Evolutionary conservation across 2,888 invertebrate species (phyloP).

Genomic region (Agrotis clavis): DNA sequence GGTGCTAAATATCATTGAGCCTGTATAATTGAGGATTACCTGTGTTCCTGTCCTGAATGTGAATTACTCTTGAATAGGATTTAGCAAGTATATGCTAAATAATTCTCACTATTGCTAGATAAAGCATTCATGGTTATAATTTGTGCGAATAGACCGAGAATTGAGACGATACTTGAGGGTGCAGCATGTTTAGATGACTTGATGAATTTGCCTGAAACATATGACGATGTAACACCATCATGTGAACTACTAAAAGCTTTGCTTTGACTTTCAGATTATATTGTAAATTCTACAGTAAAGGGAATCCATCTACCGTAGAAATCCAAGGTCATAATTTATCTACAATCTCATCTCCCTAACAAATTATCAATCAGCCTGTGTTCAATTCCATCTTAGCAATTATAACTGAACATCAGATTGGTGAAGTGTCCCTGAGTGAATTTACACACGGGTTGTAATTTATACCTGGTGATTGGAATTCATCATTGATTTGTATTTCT

Average conservation of each 20-base stretch:
- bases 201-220: too few relatives aligned
- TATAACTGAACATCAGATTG: slow-evolving; percentile 10
- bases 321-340: neutral
- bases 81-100: slow-evolving; percentile 42
- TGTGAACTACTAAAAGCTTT: neutral
- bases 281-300: neutral
- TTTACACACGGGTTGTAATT: slow-evolving; percentile 27
- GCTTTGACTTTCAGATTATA: neutral
- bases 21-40: slow-evolving; percentile 56
- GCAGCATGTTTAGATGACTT: neutral
- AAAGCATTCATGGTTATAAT: neutral
- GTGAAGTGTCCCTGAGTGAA: slow-evolving; percentile 16
- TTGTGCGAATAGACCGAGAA: neutral
- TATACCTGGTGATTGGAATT: slow-evolving; percentile 36
- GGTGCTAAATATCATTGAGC: slow-evolving; percentile 52
- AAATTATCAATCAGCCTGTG: neutral
- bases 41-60: slow-evolving; percentile 47
- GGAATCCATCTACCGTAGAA: neutral
- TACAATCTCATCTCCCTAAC: slow-evolving; percentile 8
- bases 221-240: neutral
- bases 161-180: neutral
- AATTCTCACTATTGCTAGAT: slow-evolving; percentile 14
- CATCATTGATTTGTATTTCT: slow-evolving; percentile 53
- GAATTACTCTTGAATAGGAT: slow-evolving; percentile 48
- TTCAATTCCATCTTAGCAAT: neutral